A percentile compares a stretch with the other conserved stretches of the same genome.
Conservation (phyloP, 2,888 invertebrate species). For the Patella depressa region DNA sequence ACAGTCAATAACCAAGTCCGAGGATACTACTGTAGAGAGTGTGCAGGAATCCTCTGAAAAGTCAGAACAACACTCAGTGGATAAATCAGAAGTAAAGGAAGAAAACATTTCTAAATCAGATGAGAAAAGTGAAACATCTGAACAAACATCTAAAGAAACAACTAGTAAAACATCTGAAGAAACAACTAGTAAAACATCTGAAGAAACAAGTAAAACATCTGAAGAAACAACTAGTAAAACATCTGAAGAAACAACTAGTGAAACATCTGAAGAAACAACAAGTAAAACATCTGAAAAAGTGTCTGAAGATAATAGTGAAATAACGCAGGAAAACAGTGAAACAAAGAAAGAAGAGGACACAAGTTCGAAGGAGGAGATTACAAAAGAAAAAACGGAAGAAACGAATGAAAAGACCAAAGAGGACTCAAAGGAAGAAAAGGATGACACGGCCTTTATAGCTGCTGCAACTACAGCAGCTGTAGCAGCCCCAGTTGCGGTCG, state of each 20-base stretch:
- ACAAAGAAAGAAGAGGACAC: not conserved
- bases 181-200: not conserved
- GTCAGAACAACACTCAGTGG: too few relatives aligned
- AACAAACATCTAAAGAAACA: too few relatives aligned
- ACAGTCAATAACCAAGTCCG: too few relatives aligned
- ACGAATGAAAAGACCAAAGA: not conserved
- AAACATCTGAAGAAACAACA: not conserved
- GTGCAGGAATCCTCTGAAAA: too few relatives aligned
- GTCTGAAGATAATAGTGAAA: not conserved
- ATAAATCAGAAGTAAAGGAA: too few relatives aligned
- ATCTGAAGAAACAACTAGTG: not conserved
- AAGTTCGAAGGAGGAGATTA: not conserved
- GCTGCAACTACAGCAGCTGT: not conserved
- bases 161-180: not conserved
- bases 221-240: not conserved
- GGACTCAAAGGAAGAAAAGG: not conserved
- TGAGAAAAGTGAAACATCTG: not conserved
- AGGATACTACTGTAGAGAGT: too few relatives aligned
- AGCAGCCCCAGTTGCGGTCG: not conserved
- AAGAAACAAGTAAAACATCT: not conserved
- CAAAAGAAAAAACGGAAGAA: slow-evolving; percentile 3
- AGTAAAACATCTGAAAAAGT: not conserved
- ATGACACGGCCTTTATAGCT: not conserved
- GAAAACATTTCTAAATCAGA: too few relatives aligned
- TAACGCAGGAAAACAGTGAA: not conserved